A percentile compares a stretch with the other conserved stretches of the same genome.
Conservation (phyloP, 1,140 invertebrate species). For the Zaprionus nigranus region DNA sequence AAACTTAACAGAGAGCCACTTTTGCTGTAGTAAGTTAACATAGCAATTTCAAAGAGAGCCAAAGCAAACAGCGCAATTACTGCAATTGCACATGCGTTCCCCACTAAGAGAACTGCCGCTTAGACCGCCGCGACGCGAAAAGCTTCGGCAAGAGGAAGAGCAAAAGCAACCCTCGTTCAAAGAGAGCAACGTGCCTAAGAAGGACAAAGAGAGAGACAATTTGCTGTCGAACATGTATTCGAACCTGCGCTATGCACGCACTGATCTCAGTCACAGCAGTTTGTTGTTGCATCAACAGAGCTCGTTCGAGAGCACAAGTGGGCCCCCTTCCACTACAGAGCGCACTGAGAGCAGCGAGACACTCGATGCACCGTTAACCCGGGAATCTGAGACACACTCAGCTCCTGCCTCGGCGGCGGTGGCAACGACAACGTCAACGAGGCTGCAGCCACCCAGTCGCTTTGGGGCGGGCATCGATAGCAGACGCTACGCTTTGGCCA, state of each 20-base stretch:
- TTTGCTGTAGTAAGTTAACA: background rate
- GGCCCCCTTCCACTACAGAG: slow-evolving; percentile 59
- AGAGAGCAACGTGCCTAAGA: slow-evolving; percentile 4
- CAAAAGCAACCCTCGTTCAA: slow-evolving; percentile 15
- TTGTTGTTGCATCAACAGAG: slow-evolving; percentile 73
- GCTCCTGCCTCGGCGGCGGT: slow-evolving; percentile 2
- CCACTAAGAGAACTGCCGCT: slow-evolving; percentile 41
- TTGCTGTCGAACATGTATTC: slow-evolving; percentile 59
- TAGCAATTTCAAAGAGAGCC: background rate
- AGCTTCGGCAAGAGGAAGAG: slow-evolving; percentile 13
- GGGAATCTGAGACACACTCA: slow-evolving; percentile 2
- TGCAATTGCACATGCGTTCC: slow-evolving; percentile 63
- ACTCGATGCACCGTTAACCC: slow-evolving; percentile 48
- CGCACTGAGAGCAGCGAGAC: slow-evolving; percentile 76
- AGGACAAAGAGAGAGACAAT: slow-evolving; percentile 35
- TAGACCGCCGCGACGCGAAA: slow-evolving; percentile 59
- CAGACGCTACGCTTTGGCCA: slow-evolving; percentile 62
- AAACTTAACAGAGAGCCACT: background rate
- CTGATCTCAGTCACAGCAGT: slow-evolving; percentile 79
- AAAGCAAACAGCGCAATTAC: slow-evolving; percentile 7
- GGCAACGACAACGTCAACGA: background rate
- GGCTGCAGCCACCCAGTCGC: slow-evolving; percentile 21
- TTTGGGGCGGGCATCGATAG: slow-evolving; percentile 21
- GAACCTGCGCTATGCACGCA: slow-evolving; percentile 70
- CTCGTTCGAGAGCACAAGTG: slow-evolving; percentile 65